Percentiles rank a stretch among this genome's conserved stretches.
phyloP scores from a whole-genome alignment of 2,888 invertebrate genomes.

The Chouioia cunea region DNA sequence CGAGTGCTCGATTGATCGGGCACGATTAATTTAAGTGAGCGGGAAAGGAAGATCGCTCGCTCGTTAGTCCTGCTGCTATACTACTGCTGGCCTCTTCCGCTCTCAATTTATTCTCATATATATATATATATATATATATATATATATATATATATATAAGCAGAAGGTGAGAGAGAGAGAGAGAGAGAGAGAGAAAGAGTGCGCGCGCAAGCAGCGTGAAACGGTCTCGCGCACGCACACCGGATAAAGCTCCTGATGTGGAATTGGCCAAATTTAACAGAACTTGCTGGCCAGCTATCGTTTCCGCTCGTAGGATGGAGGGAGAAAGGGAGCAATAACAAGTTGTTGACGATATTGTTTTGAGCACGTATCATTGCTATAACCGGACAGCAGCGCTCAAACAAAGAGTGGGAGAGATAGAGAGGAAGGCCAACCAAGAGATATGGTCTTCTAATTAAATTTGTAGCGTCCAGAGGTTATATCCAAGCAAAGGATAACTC shows the following conservation, averaged over 20 bases:
- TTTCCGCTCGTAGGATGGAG: no score
- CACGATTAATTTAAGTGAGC: conserved; percentile 41
- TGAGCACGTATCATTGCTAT: no score
- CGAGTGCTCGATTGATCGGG: conserved; percentile 39
- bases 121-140: no score
- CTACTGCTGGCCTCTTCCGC: conserved; percentile 17
- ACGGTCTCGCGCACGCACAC: not conserved
- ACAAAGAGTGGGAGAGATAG: not conserved
- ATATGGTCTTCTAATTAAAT: conserved; percentile 39
- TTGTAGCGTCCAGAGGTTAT: not conserved
- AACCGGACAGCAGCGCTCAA: conserved; percentile 11
- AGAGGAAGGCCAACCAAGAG: not conserved
- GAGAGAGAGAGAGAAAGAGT: no score
- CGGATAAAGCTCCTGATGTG: conserved; percentile 14
- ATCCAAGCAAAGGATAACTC: conserved; percentile 9
- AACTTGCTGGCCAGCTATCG: not conserved
- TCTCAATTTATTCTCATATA: conserved; percentile 41
- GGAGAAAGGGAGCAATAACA: no score
- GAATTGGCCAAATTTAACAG: conserved; percentile 35
- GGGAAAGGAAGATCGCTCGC: conserved; percentile 24
- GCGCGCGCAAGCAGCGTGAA: conserved; percentile 10
- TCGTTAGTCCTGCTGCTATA: conserved; percentile 35
- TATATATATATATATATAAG: no score
- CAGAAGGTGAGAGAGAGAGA: no score
- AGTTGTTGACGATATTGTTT: no score